These are phyloP conservation scores for Allacma fusca DNA, from an alignment of 2,888 invertebrate species.

Conservation along the genomic window DNA sequence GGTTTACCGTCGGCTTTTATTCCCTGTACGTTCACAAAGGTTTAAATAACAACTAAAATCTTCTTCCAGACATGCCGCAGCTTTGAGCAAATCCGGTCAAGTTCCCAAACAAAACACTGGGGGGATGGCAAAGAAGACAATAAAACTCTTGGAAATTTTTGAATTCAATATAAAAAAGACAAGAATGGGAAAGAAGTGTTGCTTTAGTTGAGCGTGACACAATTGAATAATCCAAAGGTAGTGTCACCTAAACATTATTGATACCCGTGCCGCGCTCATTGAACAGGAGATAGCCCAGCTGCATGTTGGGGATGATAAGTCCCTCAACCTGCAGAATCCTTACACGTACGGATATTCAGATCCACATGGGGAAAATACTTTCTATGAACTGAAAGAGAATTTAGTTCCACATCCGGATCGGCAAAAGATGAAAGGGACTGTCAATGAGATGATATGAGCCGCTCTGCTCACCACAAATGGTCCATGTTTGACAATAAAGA, in stretches of 20 bases:
- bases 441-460: slow-evolving; percentile 21
- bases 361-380: background rate
- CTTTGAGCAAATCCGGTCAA: background rate
- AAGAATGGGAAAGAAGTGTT: background rate
- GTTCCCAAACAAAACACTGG: background rate
- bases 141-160: slow-evolving; percentile 10
- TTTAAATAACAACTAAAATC: background rate
- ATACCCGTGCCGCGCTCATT: background rate
- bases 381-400: slow-evolving; percentile 13
- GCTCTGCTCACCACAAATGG: slow-evolving; percentile 16
- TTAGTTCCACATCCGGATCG: slow-evolving; percentile 38
- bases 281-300: background rate
- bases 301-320: background rate
- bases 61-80: background rate
- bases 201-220: background rate
- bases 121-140: slow-evolving; percentile 3
- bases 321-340: background rate
- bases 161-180: background rate
- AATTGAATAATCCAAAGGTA: background rate
- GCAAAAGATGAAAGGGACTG: slow-evolving; percentile 33
- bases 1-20: background rate
- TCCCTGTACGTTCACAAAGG: too few species aligned
- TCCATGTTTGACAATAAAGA: slow-evolving; percentile 4
- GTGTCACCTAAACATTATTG: background rate
- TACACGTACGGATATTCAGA: slow-evolving; percentile 5